These are phyloP conservation scores for Parus major DNA, from an alignment of 2,113 vertebrate species.

Conservation along the genomic window DNA sequence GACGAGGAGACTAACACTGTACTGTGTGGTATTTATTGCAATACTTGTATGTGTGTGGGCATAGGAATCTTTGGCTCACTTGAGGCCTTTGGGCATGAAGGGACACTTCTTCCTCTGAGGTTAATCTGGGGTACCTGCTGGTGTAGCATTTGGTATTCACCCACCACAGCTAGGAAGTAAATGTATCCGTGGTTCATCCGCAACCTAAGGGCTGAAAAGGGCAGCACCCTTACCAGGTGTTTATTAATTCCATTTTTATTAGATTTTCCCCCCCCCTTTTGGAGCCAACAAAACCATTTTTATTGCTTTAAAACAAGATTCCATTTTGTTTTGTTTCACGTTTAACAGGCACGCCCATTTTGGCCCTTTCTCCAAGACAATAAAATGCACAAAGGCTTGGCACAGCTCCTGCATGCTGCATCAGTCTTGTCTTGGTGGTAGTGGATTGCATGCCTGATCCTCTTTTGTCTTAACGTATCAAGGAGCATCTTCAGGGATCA, in stretches of 20 bases:
- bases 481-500: background rate
- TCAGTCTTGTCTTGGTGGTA: background rate
- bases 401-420: background rate
- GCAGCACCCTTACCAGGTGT: background rate
- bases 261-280: background rate
- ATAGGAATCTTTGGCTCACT: background rate
- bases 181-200: background rate
- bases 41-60: background rate
- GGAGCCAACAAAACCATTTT: background rate
- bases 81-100: background rate
- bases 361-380: background rate
- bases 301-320: background rate
- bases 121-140: background rate
- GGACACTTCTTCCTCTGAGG: background rate
- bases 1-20: background rate
- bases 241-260: background rate
- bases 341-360: background rate
- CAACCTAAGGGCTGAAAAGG: background rate
- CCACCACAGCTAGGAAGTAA: background rate
- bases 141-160: background rate
- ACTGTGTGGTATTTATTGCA: background rate
- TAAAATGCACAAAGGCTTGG: conserved; percentile 10
- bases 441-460: background rate
- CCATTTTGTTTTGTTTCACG: background rate
- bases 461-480: background rate